Base-by-base conservation (phyloP, 2,797 vertebrate species). In the Etheostoma nigrum region DNA sequence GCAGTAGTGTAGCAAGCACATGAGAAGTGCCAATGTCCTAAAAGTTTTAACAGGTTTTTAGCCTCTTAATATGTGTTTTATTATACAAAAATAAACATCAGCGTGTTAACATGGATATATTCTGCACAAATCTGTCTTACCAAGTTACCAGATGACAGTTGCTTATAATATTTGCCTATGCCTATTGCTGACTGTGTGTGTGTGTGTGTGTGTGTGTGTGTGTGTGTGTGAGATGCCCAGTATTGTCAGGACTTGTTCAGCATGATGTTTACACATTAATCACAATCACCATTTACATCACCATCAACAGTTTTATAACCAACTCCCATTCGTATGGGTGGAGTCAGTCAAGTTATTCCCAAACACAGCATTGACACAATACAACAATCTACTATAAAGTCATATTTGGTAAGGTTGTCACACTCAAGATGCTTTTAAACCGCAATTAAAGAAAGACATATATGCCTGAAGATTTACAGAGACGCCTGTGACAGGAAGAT, bases 81-180 rank as follows among this genome's bases (percentile, higher is more conserved):
- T 30, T 30, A 30, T 30, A 30, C 30, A 30, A 30, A 6, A 30
- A 30, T 30, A 30, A 30, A 30, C 30, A 30, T 30, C 5, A 30
- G 30, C 30, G n/a, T 33, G 42, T 27, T 42, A 18, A 21, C 23
- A 27, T 30, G 10, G 9, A 1, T 36, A 10, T 23, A 19, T 65
- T 8, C 47, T 71, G 27, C 53, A 73, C 55, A 60, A 51, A 55
- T 60, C 44, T 54, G 23, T 44, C 23, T 40, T 1, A n/a, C n/a
- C 9, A 11, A 30, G 25, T 1, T 55, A 23, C 3, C 21, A 21
- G 8, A 5, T 62, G 15, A 62, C 21, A 18, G 4, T 27, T 63
- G 12, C 57, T 14, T 21, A 9, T 27, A 23, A 15, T 18, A 11
- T 44, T 44, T 60, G 40, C 4, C 36, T 9, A 19, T 7, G 51